Conservation (phyloP, 2,113 vertebrate genomes). For the Zingel zingel region DNA sequence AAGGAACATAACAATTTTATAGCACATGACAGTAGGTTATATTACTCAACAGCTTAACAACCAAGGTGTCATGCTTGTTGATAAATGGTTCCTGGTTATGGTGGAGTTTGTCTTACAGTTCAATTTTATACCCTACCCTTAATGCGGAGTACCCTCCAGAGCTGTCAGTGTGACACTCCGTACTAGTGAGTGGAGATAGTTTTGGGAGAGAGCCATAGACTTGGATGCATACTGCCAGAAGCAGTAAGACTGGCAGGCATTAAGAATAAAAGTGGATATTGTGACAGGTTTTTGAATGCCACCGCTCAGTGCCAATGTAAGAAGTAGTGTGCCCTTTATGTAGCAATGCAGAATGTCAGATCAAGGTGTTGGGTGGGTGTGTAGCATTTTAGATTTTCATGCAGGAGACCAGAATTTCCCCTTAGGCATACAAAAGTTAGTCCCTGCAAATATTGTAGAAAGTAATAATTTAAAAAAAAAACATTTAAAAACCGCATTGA, state of each 20-base stretch:
- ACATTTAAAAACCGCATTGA: neutral
- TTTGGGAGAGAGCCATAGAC: conserved; percentile 13
- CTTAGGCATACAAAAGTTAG: neutral
- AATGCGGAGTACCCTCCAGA: conserved; percentile 18
- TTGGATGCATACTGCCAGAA: neutral
- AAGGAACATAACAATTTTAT: conserved; percentile 2
- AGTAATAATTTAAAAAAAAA: neutral
- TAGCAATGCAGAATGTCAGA: neutral
- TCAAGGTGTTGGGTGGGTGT: neutral
- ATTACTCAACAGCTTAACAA: conserved; percentile 20
- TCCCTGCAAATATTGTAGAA: neutral
- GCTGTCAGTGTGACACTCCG: neutral
- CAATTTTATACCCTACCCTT: conserved; percentile 10
- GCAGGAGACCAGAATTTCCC: neutral
- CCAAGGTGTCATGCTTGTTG: conserved; percentile 5
- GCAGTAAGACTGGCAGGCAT: neutral
- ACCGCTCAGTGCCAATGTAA: neutral
- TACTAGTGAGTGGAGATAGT: neutral
- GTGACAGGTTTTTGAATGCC: conserved; percentile 10
- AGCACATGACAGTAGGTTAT: conserved; percentile 1
- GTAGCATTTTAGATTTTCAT: neutral
- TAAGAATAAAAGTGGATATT: neutral
- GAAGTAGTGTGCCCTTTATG: neutral
- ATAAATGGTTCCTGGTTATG: conserved; percentile 23
- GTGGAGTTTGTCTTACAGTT: conserved; percentile 21